Percentiles rank a stretch among this genome's conserved stretches.
These are phyloP conservation scores for Eutrigla gurnardus DNA, from an alignment of 2,797 vertebrate genomes.

Conservation along the genomic window DNA sequence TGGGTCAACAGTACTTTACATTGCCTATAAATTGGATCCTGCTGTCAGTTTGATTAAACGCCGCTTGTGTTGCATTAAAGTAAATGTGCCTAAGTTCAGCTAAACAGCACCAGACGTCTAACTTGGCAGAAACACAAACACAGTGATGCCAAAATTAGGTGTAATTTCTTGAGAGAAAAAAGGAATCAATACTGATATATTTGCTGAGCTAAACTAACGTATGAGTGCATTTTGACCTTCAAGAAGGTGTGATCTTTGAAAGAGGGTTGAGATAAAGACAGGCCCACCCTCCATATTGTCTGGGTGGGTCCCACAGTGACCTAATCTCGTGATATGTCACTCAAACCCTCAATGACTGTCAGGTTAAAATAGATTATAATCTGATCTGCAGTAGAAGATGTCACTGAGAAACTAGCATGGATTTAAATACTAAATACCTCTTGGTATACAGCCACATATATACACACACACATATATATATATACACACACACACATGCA, in stretches of 20 bases:
- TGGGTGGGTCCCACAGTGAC: constrained; percentile 45
- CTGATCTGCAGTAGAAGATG: constrained; percentile 62
- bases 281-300: constrained; percentile 42
- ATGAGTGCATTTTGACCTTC: constrained; percentile 48
- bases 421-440: constrained; percentile 43
- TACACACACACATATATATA: constrained; percentile 23
- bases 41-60: constrained; percentile 18
- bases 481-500: constrained; percentile 15
- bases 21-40: not conserved
- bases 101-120: constrained; percentile 5
- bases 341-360: constrained; percentile 70
- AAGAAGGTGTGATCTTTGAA: constrained; percentile 45
- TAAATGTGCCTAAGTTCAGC: constrained; percentile 5
- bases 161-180: not conserved
- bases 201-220: not conserved
- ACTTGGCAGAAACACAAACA: not conserved
- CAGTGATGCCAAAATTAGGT: constrained; percentile 14
- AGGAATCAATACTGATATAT: constrained; percentile 1
- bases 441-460: constrained; percentile 23
- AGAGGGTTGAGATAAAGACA: constrained; percentile 38
- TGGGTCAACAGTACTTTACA: constrained; percentile 5
- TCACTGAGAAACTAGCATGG: constrained; percentile 45
- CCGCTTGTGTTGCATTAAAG: not conserved
- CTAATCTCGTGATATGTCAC: constrained; percentile 72
- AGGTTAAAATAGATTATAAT: constrained; percentile 73